Percentiles rank a stretch among this genome's conserved stretches.
These are phyloP conservation scores for Drosophila elegans DNA, from an alignment of 1,140 invertebrate species.

Conservation along the genomic window DNA sequence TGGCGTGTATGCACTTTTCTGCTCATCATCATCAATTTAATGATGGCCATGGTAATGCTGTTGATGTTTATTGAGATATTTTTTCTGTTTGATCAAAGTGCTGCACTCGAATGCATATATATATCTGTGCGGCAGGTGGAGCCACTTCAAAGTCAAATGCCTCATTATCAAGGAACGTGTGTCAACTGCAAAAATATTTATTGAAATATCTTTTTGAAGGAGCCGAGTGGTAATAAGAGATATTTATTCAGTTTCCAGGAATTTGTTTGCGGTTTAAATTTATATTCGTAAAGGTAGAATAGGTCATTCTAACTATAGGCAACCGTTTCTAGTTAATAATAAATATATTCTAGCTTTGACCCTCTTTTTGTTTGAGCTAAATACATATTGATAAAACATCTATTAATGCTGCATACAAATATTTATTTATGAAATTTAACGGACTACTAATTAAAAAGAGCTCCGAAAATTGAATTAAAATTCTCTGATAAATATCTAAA, in stretches of 20 bases:
- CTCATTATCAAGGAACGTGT: constrained; percentile 17
- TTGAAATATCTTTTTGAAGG: constrained; percentile 7
- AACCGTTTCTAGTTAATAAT: constrained; percentile 11
- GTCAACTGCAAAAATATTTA: constrained; percentile 40
- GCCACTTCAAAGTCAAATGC: constrained; percentile 42
- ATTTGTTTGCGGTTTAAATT: constrained; percentile 16
- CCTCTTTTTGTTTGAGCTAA: background rate
- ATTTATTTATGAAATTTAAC: too few species aligned
- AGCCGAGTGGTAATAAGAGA: constrained; percentile 1
- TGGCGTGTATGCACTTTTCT: constrained; percentile 56
- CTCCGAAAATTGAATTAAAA: too few species aligned
- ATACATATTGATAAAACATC: background rate
- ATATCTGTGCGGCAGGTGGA: constrained; percentile 49
- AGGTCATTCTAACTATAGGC: background rate
- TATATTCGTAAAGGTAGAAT: background rate
- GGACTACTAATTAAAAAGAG: too few species aligned
- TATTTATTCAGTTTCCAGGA: background rate
- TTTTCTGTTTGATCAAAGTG: constrained; percentile 31
- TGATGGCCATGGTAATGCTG: constrained; percentile 35
- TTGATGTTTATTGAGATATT: constrained; percentile 33
- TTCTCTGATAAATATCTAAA: too few species aligned
- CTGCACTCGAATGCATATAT: constrained; percentile 42
- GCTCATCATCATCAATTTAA: constrained; percentile 21
- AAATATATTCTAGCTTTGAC: background rate
- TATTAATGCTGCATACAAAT: background rate